phyloP scores from a whole-genome alignment of 1,140 invertebrate species.

The Drosophila quadrilineata region DNA sequence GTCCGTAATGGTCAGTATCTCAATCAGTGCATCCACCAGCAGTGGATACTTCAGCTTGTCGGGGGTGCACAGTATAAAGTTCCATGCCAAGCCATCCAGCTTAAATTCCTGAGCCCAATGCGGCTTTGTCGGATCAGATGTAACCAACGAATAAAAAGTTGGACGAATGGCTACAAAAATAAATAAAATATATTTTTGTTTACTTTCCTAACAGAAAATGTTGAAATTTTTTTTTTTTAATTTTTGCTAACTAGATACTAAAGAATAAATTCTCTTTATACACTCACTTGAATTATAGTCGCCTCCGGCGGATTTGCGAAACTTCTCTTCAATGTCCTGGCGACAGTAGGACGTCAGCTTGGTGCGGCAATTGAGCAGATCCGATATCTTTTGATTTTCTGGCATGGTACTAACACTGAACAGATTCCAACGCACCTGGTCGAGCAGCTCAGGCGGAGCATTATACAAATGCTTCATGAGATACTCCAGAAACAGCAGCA shows the following conservation, averaged over 20 bases:
- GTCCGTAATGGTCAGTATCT: slow-evolving; percentile 89
- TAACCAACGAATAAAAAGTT: slow-evolving; percentile 75
- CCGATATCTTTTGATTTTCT: slow-evolving; percentile 65
- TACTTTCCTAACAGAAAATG: too few relatives aligned
- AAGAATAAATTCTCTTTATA: neutral
- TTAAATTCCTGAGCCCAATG: slow-evolving; percentile 88
- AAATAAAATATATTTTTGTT: neutral
- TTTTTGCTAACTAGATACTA: too few relatives aligned
- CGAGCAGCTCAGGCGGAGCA: slow-evolving; percentile 88
- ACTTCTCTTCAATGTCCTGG: slow-evolving; percentile 90
- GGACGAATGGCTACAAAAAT: slow-evolving; percentile 65
- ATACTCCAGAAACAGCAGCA: slow-evolving; percentile 96
- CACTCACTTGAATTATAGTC: slow-evolving; percentile 61
- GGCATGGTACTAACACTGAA: slow-evolving; percentile 78
- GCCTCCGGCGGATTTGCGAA: slow-evolving; percentile 83
- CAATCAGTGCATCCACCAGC: slow-evolving; percentile 92
- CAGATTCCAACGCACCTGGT: slow-evolving; percentile 85
- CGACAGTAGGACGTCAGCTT: slow-evolving; percentile 73
- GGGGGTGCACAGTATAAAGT: slow-evolving; percentile 94
- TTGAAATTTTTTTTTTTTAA: neutral
- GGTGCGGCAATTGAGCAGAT: slow-evolving; percentile 69
- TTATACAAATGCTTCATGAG: slow-evolving; percentile 97
- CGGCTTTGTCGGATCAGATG: slow-evolving; percentile 47
- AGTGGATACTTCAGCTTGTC: slow-evolving; percentile 95
- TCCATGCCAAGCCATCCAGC: slow-evolving; percentile 96